Percentiles rank a stretch among this genome's conserved stretches.
phyloP scores from a whole-genome alignment of 2,113 vertebrate species.

The Melanerpes aurifrons region DNA sequence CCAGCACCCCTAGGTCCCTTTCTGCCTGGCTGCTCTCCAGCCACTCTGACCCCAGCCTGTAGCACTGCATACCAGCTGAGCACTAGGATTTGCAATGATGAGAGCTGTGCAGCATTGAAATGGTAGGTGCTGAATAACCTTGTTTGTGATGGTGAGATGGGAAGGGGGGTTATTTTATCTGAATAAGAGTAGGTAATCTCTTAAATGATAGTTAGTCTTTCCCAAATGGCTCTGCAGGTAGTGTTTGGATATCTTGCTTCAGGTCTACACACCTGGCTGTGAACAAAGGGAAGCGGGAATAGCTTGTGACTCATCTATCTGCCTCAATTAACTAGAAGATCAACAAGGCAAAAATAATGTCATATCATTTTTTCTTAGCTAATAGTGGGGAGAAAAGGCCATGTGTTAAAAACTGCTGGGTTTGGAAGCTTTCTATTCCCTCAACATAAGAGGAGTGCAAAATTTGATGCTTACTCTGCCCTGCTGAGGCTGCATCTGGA shows the following conservation, averaged over 20 bases:
- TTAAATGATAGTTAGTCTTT: not conserved
- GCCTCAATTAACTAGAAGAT: not conserved
- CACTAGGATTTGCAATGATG: not conserved
- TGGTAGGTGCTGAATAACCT: not conserved
- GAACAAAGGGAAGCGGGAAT: not conserved
- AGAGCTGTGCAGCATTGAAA: not conserved
- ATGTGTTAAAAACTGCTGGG: not conserved
- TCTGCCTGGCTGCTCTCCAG: no score
- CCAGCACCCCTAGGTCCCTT: no score
- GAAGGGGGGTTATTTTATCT: not conserved
- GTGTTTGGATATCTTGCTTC: not conserved
- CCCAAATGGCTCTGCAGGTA: not conserved
- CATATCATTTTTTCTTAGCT: not conserved
- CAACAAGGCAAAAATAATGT: not conserved
- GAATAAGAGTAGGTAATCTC: not conserved
- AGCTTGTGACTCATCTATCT: not conserved
- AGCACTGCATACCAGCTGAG: not conserved
- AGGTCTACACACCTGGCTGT: not conserved
- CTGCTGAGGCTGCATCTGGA: no score
- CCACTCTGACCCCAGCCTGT: no score
- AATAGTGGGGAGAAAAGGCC: not conserved
- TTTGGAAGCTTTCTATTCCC: not conserved
- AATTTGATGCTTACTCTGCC: not conserved
- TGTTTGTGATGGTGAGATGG: not conserved
- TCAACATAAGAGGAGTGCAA: not conserved